Percentiles rank a stretch among this genome's conserved stretches.
Evolutionary conservation across 2,888 invertebrate genomes (phyloP).

Genomic region (Xestia ashworthii): DNA sequence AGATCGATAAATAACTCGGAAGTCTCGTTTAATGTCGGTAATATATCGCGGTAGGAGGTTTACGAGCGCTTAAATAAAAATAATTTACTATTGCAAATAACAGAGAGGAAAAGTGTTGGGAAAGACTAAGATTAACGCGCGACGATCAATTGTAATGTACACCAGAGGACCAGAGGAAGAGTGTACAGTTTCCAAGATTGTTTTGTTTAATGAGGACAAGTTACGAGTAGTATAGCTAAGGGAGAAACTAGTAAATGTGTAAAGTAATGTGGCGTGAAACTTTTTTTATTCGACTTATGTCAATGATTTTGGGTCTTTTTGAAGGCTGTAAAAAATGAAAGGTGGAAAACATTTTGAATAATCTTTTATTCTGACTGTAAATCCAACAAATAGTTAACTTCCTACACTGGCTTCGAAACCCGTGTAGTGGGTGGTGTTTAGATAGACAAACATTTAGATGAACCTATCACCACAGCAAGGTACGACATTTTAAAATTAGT

Average conservation of each 20-base stretch:
- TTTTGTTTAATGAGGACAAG: conserved; percentile 27
- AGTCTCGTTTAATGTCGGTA: conserved; percentile 65
- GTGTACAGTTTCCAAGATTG: conserved; percentile 6
- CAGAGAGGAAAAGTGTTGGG: conserved; percentile 57
- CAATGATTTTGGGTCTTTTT: too few species aligned
- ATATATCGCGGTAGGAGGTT: conserved; percentile 55
- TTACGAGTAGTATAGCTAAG: neutral
- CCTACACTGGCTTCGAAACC: too few species aligned
- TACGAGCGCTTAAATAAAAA: conserved; percentile 64
- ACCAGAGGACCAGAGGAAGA: conserved; percentile 1
- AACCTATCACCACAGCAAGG: too few species aligned
- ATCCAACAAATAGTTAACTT: too few species aligned
- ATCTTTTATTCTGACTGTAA: too few species aligned
- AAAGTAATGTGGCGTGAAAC: neutral
- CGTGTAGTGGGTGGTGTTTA: too few species aligned
- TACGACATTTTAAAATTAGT: neutral
- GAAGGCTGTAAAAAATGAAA: too few species aligned
- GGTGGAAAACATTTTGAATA: too few species aligned
- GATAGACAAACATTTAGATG: too few species aligned
- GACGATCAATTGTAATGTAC: conserved; percentile 43
- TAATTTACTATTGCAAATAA: conserved; percentile 71
- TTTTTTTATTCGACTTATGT: too few species aligned
- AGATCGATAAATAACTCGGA: conserved; percentile 67
- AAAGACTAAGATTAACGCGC: conserved; percentile 39
- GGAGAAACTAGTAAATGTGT: neutral